Evolutionary conservation across 2,888 invertebrate genomes (phyloP), one percentile per base, ranked within the genome.

Genomic region (Pristionchus mayeri): DNA sequence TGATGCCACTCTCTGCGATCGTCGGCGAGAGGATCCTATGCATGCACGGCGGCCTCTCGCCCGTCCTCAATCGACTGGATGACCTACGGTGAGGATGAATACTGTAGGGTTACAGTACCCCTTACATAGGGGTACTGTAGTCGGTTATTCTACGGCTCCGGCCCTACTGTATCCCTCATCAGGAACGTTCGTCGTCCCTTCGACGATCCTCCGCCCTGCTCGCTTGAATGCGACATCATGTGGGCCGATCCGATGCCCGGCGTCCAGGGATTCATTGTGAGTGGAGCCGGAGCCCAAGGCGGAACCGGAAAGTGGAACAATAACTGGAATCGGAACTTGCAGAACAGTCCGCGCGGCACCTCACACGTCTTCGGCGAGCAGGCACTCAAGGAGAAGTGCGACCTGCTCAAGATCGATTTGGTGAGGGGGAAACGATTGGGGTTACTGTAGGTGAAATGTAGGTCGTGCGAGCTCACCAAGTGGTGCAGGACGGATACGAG

Each of bases 391-490:
- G 76, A 78, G 76, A 78, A 78, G 76, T 78, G 76, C 50, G 76
- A 78, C 30, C 48, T 27, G 50, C 76, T 78, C 48, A 78, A 78
- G 50, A 78, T 78, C 34, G 76, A 78, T 78, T 30, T 78, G 76
- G 76, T 78, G 34, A 48, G 76, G 9, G 76, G 7, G 67, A n/a
- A n/a, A n/a, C n/a, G n/a, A n/a, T n/a, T 4, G 27, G 9, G 24
- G 24, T 44, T 1, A 76, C 24, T 24, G 34, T 48, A 48, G 0
- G 13, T 18, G 7, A n/a, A 18, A n/a, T n/a, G n/a, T 52, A 84
- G 86, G 93, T 94, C 84, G 94, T 94, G 18, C 90, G 94, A 82
- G 94, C 94, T 11, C 94, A 94, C 89, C 94, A 94, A 93, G 94
- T 94, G 13, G 87, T 88, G 11, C 89, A 89, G 76, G 88, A 88